Evolutionary conservation across 2,113 vertebrate genomes (phyloP), one percentile per base, ranked within the genome.

Genomic region (Corythornis vintsioides): DNA sequence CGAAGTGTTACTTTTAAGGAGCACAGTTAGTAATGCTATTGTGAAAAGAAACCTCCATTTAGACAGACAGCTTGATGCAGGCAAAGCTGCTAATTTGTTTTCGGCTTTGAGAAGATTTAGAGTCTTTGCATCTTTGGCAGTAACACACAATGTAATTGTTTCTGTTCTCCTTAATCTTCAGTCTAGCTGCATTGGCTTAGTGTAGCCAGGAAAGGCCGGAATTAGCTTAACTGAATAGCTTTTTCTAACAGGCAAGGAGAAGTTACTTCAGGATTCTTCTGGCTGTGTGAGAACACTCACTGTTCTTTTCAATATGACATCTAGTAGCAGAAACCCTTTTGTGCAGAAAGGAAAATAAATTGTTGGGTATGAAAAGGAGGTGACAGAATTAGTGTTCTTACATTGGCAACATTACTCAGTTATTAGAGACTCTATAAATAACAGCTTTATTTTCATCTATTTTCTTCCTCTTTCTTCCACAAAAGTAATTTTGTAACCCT

Each of bases 11-110:
- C 96, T 89, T 96, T 94, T 12, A 50, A 95, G 91, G 59, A 89
- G 53, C 85, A 87, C 22, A 73, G 93, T 90, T 76, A 89, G 86
- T 95, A 90, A 92, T 82, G 47, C 86, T 45, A 21, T 83, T 86
- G 69, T 87, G 79, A 78, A 93, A 89, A 96, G 91, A 83, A 96
- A 67, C 80, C 57, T 95, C 61, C 67, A 84, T 93, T 97, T 96
- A 57, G 65, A 94, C 48, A 73, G 92, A 53, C 72, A 72, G 77
- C 69, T 94, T 94, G 92, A 89, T 83, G 69, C 38, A 29, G 79
- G 94, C 87, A 97, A 97, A 98, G 94, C 97, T 97, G 91, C 95
- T 97, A 87, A 97, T 98, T 97, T 98, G 96, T 97, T 97, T 97
- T 97, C 88, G 93, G 94, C 96, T 94, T 97, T 92, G 83, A 94